These are phyloP conservation scores for Pelosia muscerda DNA, from an alignment of 2,888 invertebrate species.

Conservation along the genomic window DNA sequence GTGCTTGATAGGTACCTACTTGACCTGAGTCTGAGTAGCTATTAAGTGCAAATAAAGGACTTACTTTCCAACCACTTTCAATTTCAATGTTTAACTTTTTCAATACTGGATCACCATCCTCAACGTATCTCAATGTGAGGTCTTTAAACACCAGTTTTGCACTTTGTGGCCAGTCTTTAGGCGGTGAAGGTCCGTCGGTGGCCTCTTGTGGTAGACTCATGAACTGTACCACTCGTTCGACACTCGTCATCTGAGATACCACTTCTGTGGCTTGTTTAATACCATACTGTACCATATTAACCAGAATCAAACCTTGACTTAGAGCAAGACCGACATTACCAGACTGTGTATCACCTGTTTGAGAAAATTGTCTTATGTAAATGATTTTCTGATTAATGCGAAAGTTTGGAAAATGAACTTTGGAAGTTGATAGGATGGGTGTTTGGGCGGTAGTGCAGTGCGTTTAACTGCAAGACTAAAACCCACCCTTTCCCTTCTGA, in stretches of 20 bases:
- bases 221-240: constrained; percentile 94
- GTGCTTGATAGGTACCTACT: neutral
- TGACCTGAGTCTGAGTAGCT: neutral
- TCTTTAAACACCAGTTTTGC: constrained; percentile 88
- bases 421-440: too few species aligned
- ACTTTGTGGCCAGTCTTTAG: constrained; percentile 88
- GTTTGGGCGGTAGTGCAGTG: too few species aligned
- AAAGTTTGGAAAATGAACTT: neutral
- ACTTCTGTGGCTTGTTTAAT: constrained; percentile 93
- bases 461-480: too few species aligned
- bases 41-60: neutral
- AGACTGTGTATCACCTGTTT: constrained; percentile 83
- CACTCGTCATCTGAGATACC: constrained; percentile 92
- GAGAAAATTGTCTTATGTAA: neutral
- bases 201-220: constrained; percentile 91
- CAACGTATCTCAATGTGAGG: constrained; percentile 88
- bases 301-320: constrained; percentile 90
- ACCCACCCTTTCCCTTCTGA: neutral
- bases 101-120: constrained; percentile 88
- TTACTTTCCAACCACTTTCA: constrained; percentile 89
- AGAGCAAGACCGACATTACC: constrained; percentile 91
- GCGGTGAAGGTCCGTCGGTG: constrained; percentile 87
- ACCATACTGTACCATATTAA: constrained; percentile 94
- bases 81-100: constrained; percentile 89
- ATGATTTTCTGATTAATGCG: too few species aligned